Base-by-base conservation (phyloP, 2,888 invertebrate species). In the Nezara viridula region DNA sequence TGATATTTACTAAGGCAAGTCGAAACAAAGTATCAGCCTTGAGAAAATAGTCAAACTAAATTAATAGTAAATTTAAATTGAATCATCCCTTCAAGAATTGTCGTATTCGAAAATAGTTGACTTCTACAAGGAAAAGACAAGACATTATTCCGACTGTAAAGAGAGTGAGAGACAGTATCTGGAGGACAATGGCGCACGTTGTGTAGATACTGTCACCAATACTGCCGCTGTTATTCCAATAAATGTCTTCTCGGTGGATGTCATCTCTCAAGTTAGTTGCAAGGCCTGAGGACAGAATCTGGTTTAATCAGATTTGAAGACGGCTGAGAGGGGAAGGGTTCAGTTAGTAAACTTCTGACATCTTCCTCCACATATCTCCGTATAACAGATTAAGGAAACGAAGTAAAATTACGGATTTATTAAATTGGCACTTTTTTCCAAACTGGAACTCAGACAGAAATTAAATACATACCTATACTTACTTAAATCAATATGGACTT, bases 201-300 rank as follows among this genome's bases (percentile, higher is more conserved):
- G 16, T 66, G 66, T 32, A 32, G 66, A 66, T 66, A 66, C 66
- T 14, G 66, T 66, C 66, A 32, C 66, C 66, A 32, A 66, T 32
- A 66, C 32, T 32, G 5, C 32, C 66, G n/a, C 32, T 32, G 66
- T 66, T 66, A 66, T 32, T 66, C 66, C 66, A 32, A 66, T 66
- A 66, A 66, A 14, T 66, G 66, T 66, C 66, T 66, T 32, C 27
- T 66, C 66, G 32, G 27, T 27, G 5, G 32, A 66, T 66, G 14
- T 32, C 66, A 66, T 66, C 66, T 66, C 66, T 66, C 66, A 66
- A 66, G 66, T 16, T 66, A 66, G 66, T 66, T 32, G 32, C 27
- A 27, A 27, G 27, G 3, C 32, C 32, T 32, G 27, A 27, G 32
- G 66, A 32, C 66, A 16, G 32, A 66, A 32, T 32, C 66, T 32